Evolutionary conservation across 2,888 invertebrate genomes (phyloP).

Genomic region (Trichogramma dendrolimi): DNA sequence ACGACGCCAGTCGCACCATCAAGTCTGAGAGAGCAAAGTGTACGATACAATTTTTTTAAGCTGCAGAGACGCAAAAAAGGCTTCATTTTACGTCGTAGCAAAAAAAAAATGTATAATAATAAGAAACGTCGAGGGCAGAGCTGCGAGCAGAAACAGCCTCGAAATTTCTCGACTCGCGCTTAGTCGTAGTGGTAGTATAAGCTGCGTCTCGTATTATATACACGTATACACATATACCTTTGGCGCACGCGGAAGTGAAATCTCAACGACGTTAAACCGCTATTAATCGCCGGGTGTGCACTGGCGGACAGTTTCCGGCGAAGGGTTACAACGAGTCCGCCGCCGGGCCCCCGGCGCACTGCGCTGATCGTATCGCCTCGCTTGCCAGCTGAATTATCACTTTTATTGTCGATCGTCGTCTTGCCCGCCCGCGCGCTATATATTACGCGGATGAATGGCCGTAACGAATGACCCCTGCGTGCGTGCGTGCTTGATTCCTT

Average conservation of each 20-base stretch:
- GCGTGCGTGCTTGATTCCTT: constrained; percentile 1
- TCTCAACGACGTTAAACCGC: constrained; percentile 39
- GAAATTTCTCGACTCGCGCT: neutral
- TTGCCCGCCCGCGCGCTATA: constrained; percentile 13
- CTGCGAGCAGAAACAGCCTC: neutral
- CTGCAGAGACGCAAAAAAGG: too few species aligned
- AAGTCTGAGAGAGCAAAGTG: too few species aligned
- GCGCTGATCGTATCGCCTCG: constrained; percentile 11
- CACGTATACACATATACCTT: too few species aligned
- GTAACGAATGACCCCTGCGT: constrained; percentile 20
- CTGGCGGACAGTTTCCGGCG: constrained; percentile 11
- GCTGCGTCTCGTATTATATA: constrained; percentile 16
- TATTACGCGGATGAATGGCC: constrained; percentile 25
- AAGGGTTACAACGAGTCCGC: constrained; percentile 12
- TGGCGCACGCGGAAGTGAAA: constrained; percentile 37
- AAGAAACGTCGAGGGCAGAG: neutral
- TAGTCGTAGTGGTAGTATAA: constrained; percentile 31
- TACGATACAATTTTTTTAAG: too few species aligned
- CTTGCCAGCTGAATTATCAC: constrained; percentile 25
- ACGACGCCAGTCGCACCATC: too few species aligned
- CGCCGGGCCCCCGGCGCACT: constrained; percentile 1
- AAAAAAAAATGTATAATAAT: neutral
- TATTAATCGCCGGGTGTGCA: constrained; percentile 34
- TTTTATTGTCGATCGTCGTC: constrained; percentile 23
- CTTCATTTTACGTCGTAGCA: neutral